Percentiles rank a stretch among this genome's conserved stretches.
Conservation (phyloP, 2,113 vertebrate genomes). For the Takifugu flavidus region DNA sequence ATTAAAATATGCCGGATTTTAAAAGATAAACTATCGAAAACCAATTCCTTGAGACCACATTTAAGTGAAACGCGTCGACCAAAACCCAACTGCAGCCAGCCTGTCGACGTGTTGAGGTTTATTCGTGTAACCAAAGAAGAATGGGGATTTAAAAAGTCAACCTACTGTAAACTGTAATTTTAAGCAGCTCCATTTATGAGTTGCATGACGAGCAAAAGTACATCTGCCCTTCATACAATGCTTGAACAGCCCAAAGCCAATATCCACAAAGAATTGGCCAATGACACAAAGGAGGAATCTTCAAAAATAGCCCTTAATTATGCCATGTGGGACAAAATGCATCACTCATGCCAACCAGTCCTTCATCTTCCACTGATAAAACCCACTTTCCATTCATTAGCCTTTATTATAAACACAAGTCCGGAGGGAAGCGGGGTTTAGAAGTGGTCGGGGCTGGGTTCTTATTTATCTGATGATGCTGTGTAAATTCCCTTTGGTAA, state of each 20-base stretch:
- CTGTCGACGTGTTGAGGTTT: background rate
- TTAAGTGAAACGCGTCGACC: background rate
- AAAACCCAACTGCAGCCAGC: background rate
- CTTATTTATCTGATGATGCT: conserved; percentile 75
- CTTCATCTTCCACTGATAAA: conserved; percentile 74
- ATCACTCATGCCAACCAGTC: conserved; percentile 70
- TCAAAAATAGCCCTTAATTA: conserved; percentile 73
- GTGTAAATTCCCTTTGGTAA: conserved; percentile 74
- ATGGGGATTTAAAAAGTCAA: background rate
- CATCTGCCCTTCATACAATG: conserved; percentile 31
- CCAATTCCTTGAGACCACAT: background rate
- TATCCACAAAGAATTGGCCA: conserved; percentile 60
- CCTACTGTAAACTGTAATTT: background rate
- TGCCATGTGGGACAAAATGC: conserved; percentile 70
- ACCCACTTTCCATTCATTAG: conserved; percentile 77
- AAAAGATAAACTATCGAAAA: background rate
- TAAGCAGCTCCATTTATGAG: conserved; percentile 8
- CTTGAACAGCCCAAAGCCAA: conserved; percentile 62
- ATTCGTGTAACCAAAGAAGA: background rate
- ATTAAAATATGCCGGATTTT: background rate
- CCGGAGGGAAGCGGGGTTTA: conserved; percentile 64
- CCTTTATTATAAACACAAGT: conserved; percentile 69
- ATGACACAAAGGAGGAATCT: conserved; percentile 43
- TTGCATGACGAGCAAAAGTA: conserved; percentile 18
- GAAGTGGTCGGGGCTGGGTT: conserved; percentile 73